Evolutionary conservation across 1,140 invertebrate genomes (phyloP), one percentile per base, ranked within the genome.

Genomic region (Mactra quadrangularis): DNA sequence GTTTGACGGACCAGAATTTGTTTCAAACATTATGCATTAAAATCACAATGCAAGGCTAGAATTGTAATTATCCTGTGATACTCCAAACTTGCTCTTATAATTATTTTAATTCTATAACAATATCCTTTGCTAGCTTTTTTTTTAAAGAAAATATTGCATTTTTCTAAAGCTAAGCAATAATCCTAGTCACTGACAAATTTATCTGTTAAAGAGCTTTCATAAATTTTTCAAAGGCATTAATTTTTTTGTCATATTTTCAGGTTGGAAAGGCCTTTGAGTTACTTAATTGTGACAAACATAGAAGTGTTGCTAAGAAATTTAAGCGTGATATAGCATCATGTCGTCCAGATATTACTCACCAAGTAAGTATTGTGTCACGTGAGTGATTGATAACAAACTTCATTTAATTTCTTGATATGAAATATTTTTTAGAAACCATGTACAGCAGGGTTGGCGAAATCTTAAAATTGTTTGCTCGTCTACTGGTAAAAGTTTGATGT

Each of bases 261-360:
- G 95, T 96, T 85, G 97, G 97, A 33, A 96, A 96, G 89, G 95
- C 94, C 84, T 99, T 98, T 94, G 97, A 99, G 92, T 93, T 99
- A 19, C 93, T 99, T 19, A 99, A 99, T 89, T 97, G 97, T 93
- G 98, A 99, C 93, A 97, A 98, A 91, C 98, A 99, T 93, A 94
- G 94, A 60, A 93, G 95, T 75, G 95, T 98, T 53, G 94, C 99
- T 75, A 96, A 96, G 72, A 98, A 97, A 92, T 96, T 97, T 92
- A 96, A 97, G 85, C 94, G 97, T 66, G 96, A 98, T 90, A 95
- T 96, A 4, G 96, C 96, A 0, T 95, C 95, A 19, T 97, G 96
- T 89, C 94, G 98, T 45, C 98, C 98, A 9, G 98, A 99, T 90
- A 99, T 99, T 70, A 95, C 96, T 6, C 98, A 99, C 93, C 98